These are phyloP conservation scores for Collichthys lucidus DNA, from an alignment of 2,113 vertebrate species.

Conservation along the genomic window DNA sequence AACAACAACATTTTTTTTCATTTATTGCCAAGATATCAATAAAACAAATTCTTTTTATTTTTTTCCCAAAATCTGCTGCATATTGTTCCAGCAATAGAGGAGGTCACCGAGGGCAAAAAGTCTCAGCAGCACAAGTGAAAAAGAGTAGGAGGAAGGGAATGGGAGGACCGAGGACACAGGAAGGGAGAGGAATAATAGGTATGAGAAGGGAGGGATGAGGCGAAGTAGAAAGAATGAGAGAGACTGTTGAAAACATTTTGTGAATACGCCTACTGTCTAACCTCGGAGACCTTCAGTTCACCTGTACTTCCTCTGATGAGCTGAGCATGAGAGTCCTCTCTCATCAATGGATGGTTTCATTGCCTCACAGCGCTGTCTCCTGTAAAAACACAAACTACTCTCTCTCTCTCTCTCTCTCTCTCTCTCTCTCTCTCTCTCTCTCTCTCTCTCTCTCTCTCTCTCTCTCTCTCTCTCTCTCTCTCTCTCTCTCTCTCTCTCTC, in stretches of 20 bases:
- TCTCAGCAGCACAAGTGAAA: constrained; percentile 24
- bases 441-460: background rate
- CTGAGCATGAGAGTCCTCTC: constrained; percentile 32
- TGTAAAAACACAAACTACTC: constrained; percentile 24
- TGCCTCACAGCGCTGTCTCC: constrained; percentile 39
- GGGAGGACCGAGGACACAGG: constrained; percentile 31
- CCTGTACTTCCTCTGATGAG: constrained; percentile 42
- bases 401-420: background rate
- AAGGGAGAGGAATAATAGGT: constrained; percentile 40
- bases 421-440: background rate
- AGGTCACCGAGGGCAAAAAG: constrained; percentile 48
- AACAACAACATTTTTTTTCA: background rate
- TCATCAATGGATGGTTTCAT: constrained; percentile 52
- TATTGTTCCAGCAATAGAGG: constrained; percentile 10
- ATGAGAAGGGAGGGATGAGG: constrained; percentile 14
- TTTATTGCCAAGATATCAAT: constrained; percentile 33
- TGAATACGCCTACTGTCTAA: constrained; percentile 50
- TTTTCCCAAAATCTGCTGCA: constrained; percentile 26
- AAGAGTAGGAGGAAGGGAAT: constrained; percentile 31
- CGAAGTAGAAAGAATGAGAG: background rate
- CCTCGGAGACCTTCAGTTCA: constrained; percentile 55
- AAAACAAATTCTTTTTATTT: constrained; percentile 15
- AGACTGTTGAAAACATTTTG: constrained; percentile 35
- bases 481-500: background rate
- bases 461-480: background rate